phyloP scores from a whole-genome alignment of 2,797 vertebrate species.

The Petrocephalus schoutedeni region DNA sequence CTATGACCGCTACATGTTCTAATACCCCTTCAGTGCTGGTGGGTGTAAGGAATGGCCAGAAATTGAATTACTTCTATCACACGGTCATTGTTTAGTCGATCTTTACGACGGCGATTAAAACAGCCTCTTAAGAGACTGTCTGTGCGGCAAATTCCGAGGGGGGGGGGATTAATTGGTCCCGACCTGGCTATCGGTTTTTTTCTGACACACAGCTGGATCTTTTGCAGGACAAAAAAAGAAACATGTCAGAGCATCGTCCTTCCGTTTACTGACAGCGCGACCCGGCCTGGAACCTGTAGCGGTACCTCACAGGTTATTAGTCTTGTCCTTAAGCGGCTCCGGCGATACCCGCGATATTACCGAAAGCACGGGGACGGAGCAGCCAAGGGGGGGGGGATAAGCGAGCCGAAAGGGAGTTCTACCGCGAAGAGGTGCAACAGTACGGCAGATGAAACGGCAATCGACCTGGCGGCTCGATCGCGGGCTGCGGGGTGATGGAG shows the following conservation, averaged over 20 bases:
- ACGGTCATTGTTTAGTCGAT: neutral
- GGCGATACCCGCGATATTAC: neutral
- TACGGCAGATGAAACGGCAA: neutral
- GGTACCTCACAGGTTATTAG: neutral
- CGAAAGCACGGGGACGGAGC: neutral
- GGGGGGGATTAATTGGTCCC: too few species aligned
- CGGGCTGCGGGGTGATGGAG: neutral
- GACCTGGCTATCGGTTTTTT: neutral
- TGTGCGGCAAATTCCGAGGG: neutral
- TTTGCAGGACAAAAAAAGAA: neutral
- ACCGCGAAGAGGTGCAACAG: neutral
- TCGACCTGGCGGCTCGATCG: neutral
- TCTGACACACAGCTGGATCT: neutral
- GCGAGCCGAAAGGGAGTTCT: neutral
- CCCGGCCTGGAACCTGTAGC: neutral
- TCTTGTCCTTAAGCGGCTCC: neutral
- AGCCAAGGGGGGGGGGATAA: neutral
- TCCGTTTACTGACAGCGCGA: too few species aligned
- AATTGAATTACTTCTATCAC: neutral
- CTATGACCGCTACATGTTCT: neutral
- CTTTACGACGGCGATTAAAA: neutral
- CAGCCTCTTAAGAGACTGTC: neutral
- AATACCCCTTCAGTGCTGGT: neutral
- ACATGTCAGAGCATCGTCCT: neutral
- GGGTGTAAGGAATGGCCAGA: neutral